phyloP scores from a whole-genome alignment of 2,113 vertebrate genomes.

The Heterotis niloticus region DNA sequence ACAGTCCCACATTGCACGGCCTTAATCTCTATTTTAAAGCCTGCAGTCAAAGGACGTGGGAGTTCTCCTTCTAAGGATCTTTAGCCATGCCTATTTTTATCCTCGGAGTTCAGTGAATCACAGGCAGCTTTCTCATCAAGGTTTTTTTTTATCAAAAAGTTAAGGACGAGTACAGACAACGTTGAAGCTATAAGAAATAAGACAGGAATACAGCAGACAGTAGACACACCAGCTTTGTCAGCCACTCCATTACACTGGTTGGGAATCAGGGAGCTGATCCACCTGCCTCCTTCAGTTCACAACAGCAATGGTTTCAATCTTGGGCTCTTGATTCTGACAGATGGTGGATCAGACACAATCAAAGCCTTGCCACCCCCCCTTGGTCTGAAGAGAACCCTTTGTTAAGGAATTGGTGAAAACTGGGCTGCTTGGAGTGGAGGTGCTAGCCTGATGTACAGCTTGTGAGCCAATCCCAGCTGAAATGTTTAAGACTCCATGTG shows the following conservation, averaged over 20 bases:
- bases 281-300: background rate
- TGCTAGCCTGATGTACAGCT: background rate
- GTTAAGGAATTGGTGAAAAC: too few species aligned
- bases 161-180: too few species aligned
- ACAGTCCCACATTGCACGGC: background rate
- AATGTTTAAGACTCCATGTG: background rate
- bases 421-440: background rate
- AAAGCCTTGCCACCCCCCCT: background rate
- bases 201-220: too few species aligned
- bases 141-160: background rate
- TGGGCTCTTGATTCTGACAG: too few species aligned
- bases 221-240: background rate
- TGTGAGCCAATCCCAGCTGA: too few species aligned
- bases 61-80: background rate
- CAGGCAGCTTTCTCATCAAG: background rate
- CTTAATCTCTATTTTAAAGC: conserved; percentile 1
- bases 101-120: background rate
- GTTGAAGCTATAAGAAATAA: too few species aligned
- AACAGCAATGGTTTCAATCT: too few species aligned
- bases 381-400: background rate
- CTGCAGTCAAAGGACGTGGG: background rate
- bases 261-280: background rate
- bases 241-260: background rate
- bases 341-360: too few species aligned
- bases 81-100: too few species aligned